These are phyloP conservation scores for Drosophila sucinea DNA, from an alignment of 1,140 invertebrate genomes.

Conservation along the genomic window DNA sequence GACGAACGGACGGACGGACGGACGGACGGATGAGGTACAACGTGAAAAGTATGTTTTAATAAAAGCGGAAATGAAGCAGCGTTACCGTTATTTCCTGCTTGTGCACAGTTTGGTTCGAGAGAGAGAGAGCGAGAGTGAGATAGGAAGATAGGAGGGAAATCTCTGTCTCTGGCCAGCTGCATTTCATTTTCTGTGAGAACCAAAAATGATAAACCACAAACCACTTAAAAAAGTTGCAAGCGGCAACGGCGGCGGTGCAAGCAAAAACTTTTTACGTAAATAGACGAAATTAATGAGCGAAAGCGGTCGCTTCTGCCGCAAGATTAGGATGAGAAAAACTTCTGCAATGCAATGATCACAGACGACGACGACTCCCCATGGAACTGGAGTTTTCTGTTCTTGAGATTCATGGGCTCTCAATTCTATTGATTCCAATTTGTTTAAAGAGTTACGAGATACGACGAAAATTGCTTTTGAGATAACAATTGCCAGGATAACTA, in stretches of 20 bases:
- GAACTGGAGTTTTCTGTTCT: too few relatives aligned
- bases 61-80: conserved; percentile 81
- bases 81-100: conserved; percentile 81
- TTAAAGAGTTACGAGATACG: neutral
- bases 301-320: conserved; percentile 30
- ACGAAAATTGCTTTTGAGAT: conserved; percentile 10
- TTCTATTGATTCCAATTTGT: conserved; percentile 10
- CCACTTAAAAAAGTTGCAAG: conserved; percentile 72
- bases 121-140: neutral
- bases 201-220: conserved; percentile 70
- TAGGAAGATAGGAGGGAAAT: conserved; percentile 13
- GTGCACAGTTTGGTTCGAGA: conserved; percentile 73
- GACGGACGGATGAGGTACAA: conserved; percentile 70
- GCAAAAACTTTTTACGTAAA: conserved; percentile 64
- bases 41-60: conserved; percentile 81
- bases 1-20: conserved; percentile 17
- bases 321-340: conserved; percentile 16
- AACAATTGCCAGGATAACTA: neutral
- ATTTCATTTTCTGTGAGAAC: conserved; percentile 55
- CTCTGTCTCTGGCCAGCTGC: conserved; percentile 46
- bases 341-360: too few relatives aligned
- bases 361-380: too few relatives aligned
- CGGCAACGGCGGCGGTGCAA: conserved; percentile 26
- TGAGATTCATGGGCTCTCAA: too few relatives aligned
- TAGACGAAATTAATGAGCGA: conserved; percentile 75